phyloP scores from a whole-genome alignment of 1,140 invertebrate species.

The Habropoda laboriosa region DNA sequence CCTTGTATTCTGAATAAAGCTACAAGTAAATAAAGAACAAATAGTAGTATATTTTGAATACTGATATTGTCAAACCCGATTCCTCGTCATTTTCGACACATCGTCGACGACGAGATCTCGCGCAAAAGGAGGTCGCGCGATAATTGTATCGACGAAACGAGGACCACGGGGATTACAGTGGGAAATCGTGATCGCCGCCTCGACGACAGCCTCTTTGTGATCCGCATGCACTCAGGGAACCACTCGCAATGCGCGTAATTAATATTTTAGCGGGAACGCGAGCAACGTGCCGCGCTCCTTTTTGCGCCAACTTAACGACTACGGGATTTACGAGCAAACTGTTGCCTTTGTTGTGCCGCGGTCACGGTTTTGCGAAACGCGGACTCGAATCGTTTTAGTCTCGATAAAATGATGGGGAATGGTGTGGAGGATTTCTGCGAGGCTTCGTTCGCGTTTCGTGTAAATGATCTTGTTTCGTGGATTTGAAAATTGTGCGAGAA shows the following conservation, averaged over 20 bases:
- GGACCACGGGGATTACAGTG: not conserved
- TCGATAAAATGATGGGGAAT: not conserved
- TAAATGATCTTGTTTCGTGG: not conserved
- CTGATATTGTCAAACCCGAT: too few species aligned
- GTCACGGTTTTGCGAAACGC: not conserved
- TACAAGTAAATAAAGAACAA: too few species aligned
- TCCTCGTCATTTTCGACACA: too few species aligned
- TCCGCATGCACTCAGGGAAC: too few species aligned
- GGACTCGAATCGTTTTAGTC: not conserved
- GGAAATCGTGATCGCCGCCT: not conserved
- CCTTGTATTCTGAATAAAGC: too few species aligned
- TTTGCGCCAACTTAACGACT: conserved; percentile 13
- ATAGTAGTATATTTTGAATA: too few species aligned
- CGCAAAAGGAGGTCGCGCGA: too few species aligned
- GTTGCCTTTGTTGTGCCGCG: conserved; percentile 41
- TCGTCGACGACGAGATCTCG: too few species aligned
- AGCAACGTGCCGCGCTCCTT: not conserved
- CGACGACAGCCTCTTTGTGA: too few species aligned
- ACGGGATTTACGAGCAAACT: conserved; percentile 47
- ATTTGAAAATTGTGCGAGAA: not conserved
- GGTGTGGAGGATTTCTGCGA: not conserved
- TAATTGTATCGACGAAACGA: not conserved
- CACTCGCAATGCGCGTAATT: conserved; percentile 3
- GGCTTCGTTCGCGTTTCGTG: not conserved
- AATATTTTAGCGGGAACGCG: conserved; percentile 16